phyloP scores from a whole-genome alignment of 2,797 vertebrate species.

The Macropus fuliginosus region DNA sequence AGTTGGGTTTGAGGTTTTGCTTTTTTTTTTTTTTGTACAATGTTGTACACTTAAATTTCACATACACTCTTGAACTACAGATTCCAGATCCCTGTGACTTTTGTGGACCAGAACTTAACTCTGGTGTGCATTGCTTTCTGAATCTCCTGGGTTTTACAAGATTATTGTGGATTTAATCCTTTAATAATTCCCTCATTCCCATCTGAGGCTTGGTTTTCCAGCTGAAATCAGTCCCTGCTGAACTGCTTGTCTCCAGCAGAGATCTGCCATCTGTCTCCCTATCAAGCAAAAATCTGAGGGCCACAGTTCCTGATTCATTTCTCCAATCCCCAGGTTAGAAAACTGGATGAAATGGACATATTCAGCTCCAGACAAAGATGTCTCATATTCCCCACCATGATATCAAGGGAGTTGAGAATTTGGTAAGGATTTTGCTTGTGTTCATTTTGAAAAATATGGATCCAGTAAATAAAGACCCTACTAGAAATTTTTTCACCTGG shows the following conservation, averaged over 20 bases:
- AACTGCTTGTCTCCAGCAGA: conserved; percentile 14
- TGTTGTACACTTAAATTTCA: background rate
- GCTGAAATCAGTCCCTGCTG: conserved; percentile 42
- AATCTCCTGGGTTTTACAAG: conserved; percentile 57
- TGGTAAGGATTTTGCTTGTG: background rate
- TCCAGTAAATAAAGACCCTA: background rate
- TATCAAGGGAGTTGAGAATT: background rate
- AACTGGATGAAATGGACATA: background rate
- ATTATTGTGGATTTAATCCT: conserved; percentile 77
- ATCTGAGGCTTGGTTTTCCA: conserved; percentile 66
- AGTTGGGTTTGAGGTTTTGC: conserved; percentile 16
- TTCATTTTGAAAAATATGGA: background rate
- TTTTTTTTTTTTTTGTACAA: conserved; percentile 30
- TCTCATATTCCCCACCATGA: background rate
- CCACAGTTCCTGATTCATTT: background rate
- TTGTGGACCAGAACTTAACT: conserved; percentile 57
- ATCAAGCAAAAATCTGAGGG: background rate
- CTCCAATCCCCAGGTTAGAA: background rate
- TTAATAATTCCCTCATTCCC: conserved; percentile 78
- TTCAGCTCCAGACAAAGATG: background rate
- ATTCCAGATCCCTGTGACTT: conserved; percentile 39
- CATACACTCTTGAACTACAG: conserved; percentile 35
- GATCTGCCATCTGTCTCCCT: background rate
- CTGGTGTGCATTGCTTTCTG: conserved; percentile 68
- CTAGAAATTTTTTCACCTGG: background rate